Evolutionary conservation across 1,140 invertebrate species (phyloP), one percentile per base, ranked within the genome.

Genomic region (Patella vulgata): DNA sequence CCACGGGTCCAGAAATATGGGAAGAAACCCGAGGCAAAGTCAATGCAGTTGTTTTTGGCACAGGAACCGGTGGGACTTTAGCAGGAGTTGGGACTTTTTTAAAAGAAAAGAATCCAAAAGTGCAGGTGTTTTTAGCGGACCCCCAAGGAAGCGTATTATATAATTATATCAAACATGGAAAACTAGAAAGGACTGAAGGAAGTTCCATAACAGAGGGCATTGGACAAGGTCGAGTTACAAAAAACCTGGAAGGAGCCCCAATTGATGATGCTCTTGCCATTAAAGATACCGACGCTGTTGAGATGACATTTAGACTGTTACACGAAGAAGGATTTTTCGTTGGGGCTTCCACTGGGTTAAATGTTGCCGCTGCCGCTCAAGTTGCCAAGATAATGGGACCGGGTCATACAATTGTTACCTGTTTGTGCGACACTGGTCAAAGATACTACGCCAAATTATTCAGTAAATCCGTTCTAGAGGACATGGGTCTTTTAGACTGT

Each of bases 1-100:
- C 84, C 11, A 87, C 86, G 21, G 86, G 86, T 14, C 85, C 85
- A 39, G 86, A 87, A 77, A 87, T 87, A 33, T 87, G 85, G 85
- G 57, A 75, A 36, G 81, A 87, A 67, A 87, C 86, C 33, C 72
- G 67, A 55, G 81, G 81, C 2, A 81, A 77, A 63, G 80, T 85
- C 9, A 72, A 82, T 72, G 83, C 81, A 54, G 79, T 85, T 9
- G 75, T 79, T 4, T 83, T 85, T 74, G 76, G 75, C 19, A 80
- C 83, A 21, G 83, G 83, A 3, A 84, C 83, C n/a, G 83, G 83
- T 17, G 83, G 82, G 21, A 84, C 83, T 11, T 58, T 84, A 8
- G 76, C 78, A 56, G 81, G 83, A 36, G 79, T 80, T 28, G 74
- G 75, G 6, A 81, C 69, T 19, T 84, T 77, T 63, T 64, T 84